These are phyloP conservation scores for Bufotes viridis DNA, from an alignment of 2,797 vertebrate genomes.

Conservation along the genomic window DNA sequence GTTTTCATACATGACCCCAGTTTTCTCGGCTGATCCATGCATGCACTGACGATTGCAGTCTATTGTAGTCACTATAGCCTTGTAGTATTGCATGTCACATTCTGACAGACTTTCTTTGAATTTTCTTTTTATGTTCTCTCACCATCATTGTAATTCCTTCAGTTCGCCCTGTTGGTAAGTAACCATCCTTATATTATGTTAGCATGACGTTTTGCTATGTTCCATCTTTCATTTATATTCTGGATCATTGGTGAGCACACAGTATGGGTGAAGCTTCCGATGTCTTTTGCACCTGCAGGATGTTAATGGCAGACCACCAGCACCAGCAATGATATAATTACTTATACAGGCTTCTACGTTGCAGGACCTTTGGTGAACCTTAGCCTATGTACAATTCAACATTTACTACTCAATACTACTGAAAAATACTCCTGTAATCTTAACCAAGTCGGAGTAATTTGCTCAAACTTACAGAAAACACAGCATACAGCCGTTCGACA, in stretches of 20 bases:
- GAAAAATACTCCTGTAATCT: background rate
- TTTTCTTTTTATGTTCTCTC: conserved; percentile 87
- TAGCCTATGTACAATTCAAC: background rate
- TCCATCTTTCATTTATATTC: conserved; percentile 74
- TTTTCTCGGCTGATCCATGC: conserved; percentile 3
- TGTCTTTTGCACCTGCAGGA: background rate
- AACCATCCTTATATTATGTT: conserved; percentile 91
- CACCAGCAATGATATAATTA: background rate
- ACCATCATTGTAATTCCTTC: conserved; percentile 97
- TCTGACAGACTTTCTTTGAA: conserved; percentile 89
- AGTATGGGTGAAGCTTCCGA: background rate
- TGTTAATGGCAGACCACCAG: background rate
- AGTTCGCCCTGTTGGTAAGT: conserved; percentile 99
- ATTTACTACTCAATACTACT: background rate
- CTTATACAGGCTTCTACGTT: background rate
- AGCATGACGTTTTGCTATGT: conserved; percentile 82
- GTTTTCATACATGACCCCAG: background rate
- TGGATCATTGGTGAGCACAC: background rate
- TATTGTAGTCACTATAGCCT: conserved; percentile 65
- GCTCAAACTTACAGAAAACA: too few relatives aligned
- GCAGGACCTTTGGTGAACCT: background rate
- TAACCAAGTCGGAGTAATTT: background rate
- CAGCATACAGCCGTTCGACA: too few relatives aligned
- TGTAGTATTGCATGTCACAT: conserved; percentile 87
- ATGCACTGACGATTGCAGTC: conserved; percentile 12